Evolutionary conservation across 2,797 vertebrate species (phyloP).

Genomic region (Artibeus lituratus): DNA sequence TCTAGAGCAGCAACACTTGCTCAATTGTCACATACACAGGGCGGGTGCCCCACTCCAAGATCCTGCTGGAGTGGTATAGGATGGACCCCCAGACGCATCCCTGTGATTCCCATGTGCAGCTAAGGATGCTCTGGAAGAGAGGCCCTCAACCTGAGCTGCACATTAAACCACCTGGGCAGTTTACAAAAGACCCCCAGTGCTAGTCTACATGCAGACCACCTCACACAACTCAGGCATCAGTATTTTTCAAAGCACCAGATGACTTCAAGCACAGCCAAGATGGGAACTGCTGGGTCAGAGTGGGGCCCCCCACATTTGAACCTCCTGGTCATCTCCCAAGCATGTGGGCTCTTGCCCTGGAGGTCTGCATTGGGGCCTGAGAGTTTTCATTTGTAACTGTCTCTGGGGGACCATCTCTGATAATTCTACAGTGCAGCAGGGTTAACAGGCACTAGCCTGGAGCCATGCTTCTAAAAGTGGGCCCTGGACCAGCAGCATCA

Average conservation of each 20-base stretch:
- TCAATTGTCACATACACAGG: no score
- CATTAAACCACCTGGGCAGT: neutral
- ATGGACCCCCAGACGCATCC: neutral
- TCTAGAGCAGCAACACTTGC: neutral
- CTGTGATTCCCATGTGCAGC: rapidly evolving
- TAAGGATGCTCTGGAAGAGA: neutral
- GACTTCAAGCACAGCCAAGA: neutral
- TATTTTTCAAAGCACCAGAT: neutral
- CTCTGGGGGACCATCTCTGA: neutral
- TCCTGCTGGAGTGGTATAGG: neutral
- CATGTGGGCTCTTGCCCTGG: rapidly evolving
- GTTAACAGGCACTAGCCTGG: neutral
- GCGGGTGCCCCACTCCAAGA: rapidly evolving
- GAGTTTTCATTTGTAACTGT: neutral
- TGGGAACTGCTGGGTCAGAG: rapidly evolving
- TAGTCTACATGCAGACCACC: neutral
- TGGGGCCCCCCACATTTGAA: rapidly evolving
- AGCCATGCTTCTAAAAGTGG: neutral
- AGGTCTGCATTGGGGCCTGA: neutral
- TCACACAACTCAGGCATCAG: neutral
- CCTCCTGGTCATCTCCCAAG: rapidly evolving
- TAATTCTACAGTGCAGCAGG: no score
- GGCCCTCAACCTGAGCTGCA: neutral
- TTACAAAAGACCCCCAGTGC: neutral
- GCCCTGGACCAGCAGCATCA: neutral